These are phyloP conservation scores for Drosophila villosipedis DNA, from an alignment of 2,888 invertebrate genomes.

Conservation along the genomic window DNA sequence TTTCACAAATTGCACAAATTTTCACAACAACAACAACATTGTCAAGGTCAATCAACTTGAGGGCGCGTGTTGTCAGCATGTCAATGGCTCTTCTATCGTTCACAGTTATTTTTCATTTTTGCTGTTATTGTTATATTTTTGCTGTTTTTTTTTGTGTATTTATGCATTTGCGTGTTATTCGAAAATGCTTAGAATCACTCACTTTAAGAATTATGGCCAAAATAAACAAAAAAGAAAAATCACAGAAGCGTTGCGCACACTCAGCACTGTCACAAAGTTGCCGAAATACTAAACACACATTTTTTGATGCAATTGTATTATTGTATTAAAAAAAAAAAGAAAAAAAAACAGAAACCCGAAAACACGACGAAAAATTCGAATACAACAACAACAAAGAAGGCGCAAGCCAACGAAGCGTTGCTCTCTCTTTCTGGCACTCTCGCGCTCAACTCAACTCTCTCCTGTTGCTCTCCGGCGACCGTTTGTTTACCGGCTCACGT, in stretches of 20 bases:
- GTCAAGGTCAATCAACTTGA: constrained; percentile 76
- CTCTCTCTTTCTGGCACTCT: constrained; percentile 56
- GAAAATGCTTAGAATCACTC: constrained; percentile 36
- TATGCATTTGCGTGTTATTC: constrained; percentile 4
- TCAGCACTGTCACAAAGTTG: constrained; percentile 76
- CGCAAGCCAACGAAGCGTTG: constrained; percentile 48
- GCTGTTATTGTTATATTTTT: constrained; percentile 4
- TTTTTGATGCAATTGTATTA: constrained; percentile 78
- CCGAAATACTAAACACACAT: constrained; percentile 77
- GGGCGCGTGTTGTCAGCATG: constrained; percentile 51
- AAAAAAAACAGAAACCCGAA: constrained; percentile 52
- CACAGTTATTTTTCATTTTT: constrained; percentile 20
- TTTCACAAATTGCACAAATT: constrained; percentile 44
- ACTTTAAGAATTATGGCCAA: constrained; percentile 28
- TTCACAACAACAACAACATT: constrained; percentile 15
- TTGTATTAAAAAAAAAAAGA: constrained; percentile 48
- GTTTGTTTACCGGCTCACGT: constrained; percentile 74
- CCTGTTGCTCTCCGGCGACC: constrained; percentile 21
- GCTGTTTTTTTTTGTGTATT: neutral
- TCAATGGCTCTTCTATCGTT: constrained; percentile 57
- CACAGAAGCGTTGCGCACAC: constrained; percentile 66
- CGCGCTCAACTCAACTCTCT: constrained; percentile 13
- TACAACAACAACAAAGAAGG: constrained; percentile 47
- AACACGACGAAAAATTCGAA: constrained; percentile 49
- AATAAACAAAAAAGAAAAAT: constrained; percentile 40